A percentile compares a stretch with the other conserved stretches of the same genome.
These are phyloP conservation scores for Drosophila novamexicana DNA, from an alignment of 1,140 invertebrate genomes.

Conservation along the genomic window DNA sequence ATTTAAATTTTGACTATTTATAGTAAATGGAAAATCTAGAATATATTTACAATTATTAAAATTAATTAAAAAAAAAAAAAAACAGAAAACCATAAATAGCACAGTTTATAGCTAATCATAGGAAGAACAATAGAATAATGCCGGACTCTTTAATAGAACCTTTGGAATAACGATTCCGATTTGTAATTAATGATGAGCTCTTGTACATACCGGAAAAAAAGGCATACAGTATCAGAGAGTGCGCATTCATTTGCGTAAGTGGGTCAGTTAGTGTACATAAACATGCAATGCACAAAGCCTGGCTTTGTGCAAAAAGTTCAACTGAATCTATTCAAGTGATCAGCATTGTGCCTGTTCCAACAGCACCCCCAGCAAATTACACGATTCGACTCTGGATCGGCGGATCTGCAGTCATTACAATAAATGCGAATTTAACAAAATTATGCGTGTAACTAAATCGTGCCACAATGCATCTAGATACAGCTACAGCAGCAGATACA, in stretches of 20 bases:
- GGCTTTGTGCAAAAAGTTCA: neutral
- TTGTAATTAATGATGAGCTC: slow-evolving; percentile 5
- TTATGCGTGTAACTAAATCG: slow-evolving; percentile 77
- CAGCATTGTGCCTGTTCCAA: slow-evolving; percentile 33
- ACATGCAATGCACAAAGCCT: neutral
- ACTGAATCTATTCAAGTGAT: slow-evolving; percentile 40
- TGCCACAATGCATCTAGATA: slow-evolving; percentile 33
- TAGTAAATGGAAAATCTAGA: slow-evolving; percentile 7
- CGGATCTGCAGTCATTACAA: slow-evolving; percentile 72
- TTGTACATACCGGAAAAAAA: neutral
- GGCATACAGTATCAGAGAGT: slow-evolving; percentile 6
- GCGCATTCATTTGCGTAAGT: neutral
- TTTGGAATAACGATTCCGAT: neutral
- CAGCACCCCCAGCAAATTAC: slow-evolving; percentile 28
- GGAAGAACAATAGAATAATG: neutral
- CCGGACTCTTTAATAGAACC: neutral
- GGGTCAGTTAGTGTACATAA: slow-evolving; percentile 9
- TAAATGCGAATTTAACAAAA: slow-evolving; percentile 78
- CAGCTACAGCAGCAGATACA: neutral
- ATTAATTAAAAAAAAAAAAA: slow-evolving; percentile 3
- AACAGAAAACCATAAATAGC: slow-evolving; percentile 16
- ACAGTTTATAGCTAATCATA: slow-evolving; percentile 9
- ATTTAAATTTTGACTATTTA: slow-evolving; percentile 12
- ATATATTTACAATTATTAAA: slow-evolving; percentile 23
- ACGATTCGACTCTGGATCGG: slow-evolving; percentile 16